A percentile compares a stretch with the other conserved stretches of the same genome.
These are phyloP conservation scores for Nezara viridula DNA, from an alignment of 2,888 invertebrate genomes.

Conservation along the genomic window DNA sequence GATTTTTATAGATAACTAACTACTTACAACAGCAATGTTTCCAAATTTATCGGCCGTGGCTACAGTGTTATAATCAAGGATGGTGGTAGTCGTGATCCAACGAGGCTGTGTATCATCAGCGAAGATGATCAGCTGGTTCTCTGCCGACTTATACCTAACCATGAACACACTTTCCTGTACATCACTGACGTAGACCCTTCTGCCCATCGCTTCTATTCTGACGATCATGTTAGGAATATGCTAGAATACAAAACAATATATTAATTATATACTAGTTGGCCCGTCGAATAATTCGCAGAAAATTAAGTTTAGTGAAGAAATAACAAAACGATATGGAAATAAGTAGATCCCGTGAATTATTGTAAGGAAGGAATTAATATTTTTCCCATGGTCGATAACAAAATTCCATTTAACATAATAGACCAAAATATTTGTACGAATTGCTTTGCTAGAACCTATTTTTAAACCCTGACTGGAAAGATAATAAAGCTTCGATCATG, in stretches of 20 bases:
- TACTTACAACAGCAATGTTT: constrained; percentile 87
- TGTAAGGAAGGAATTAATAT: too few relatives aligned
- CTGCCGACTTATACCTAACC: constrained; percentile 88
- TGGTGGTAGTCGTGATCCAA: constrained; percentile 93
- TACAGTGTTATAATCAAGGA: constrained; percentile 96
- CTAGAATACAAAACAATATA: constrained; percentile 69
- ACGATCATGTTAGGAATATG: constrained; percentile 96
- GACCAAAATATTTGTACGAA: too few relatives aligned
- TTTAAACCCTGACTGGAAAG: too few relatives aligned
- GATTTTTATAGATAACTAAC: not conserved
- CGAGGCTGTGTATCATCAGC: constrained; percentile 98
- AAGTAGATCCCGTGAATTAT: too few relatives aligned
- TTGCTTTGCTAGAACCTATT: too few relatives aligned
- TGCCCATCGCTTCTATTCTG: constrained; percentile 93
- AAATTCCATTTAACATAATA: too few relatives aligned
- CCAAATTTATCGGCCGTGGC: constrained; percentile 99
- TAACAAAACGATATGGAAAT: too few relatives aligned
- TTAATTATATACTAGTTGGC: too few relatives aligned
- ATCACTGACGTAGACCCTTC: constrained; percentile 94
- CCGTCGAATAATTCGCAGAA: too few relatives aligned
- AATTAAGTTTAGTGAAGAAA: too few relatives aligned
- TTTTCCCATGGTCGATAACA: too few relatives aligned
- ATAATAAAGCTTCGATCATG: too few relatives aligned
- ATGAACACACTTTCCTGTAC: constrained; percentile 98
- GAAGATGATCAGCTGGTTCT: constrained; percentile 98